Percentiles rank a stretch among this genome's conserved stretches.
phyloP scores from a whole-genome alignment of 2,888 invertebrate species.

The Aphidoletes aphidimyza region DNA sequence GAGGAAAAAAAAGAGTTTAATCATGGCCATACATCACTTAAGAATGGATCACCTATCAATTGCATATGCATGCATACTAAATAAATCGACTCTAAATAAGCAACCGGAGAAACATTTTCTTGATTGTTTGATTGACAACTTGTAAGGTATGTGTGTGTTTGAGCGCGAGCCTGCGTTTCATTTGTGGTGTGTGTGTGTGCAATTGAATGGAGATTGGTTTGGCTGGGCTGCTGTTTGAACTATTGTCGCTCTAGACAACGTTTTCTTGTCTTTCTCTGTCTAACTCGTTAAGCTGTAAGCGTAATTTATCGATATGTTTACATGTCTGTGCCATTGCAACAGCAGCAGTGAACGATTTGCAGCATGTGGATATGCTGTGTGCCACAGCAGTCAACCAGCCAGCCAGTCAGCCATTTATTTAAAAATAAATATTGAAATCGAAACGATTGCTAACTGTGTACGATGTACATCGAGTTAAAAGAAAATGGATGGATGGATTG shows the following conservation, averaged over 20 bases:
- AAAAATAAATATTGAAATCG: slow-evolving; percentile 49
- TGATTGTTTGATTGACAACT: slow-evolving; percentile 51
- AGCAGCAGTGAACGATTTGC: not conserved
- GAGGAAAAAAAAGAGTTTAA: slow-evolving; percentile 1
- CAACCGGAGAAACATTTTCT: slow-evolving; percentile 37
- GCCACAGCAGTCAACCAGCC: no score
- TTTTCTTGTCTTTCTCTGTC: not conserved
- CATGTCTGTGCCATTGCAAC: not conserved
- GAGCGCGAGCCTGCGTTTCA: no score
- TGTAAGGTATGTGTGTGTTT: slow-evolving; percentile 8
- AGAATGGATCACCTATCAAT: slow-evolving; percentile 51
- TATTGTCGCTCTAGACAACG: slow-evolving; percentile 16
- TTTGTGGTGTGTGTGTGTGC: slow-evolving; percentile 2
- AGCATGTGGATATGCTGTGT: not conserved
- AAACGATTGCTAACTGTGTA: slow-evolving; percentile 39
- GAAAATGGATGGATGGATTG: slow-evolving; percentile 33
- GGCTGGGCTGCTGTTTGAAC: slow-evolving; percentile 39
- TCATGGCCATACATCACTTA: slow-evolving; percentile 46
- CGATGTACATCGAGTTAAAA: slow-evolving; percentile 1
- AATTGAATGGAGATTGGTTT: slow-evolving; percentile 39
- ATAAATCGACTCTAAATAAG: slow-evolving; percentile 49
- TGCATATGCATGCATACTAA: slow-evolving; percentile 49
- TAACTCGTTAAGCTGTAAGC: not conserved
- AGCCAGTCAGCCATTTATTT: slow-evolving; percentile 18
- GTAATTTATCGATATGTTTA: slow-evolving; percentile 1